Evolutionary conservation across 2,797 vertebrate genomes (phyloP).

Genomic region (Diglossa cyanea): DNA sequence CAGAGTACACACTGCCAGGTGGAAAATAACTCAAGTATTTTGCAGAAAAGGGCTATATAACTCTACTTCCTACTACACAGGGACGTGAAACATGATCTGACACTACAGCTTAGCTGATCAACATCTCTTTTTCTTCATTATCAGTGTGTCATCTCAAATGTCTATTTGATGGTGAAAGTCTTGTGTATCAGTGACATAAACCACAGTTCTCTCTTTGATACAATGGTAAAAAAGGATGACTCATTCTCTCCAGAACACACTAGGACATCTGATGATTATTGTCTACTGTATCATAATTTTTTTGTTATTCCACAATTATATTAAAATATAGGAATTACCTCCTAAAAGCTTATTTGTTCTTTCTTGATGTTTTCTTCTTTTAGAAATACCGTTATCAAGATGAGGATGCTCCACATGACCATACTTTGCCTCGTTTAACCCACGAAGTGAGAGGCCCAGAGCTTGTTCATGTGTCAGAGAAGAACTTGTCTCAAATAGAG

Average conservation of each 20-base stretch:
- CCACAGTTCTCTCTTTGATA: not conserved
- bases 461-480: conserved; percentile 94
- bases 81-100: not conserved
- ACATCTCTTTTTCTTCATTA: not conserved
- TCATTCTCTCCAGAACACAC: not conserved
- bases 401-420: conserved; percentile 89
- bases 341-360: not conserved
- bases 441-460: conserved; percentile 90
- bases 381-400: conserved; percentile 95
- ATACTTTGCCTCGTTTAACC: conserved; percentile 89
- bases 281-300: not conserved
- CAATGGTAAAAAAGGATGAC: not conserved
- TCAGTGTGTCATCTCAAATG: not conserved
- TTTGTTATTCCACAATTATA: not conserved
- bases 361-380: not conserved
- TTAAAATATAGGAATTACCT: not conserved
- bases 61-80: not conserved
- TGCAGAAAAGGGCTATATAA: not conserved
- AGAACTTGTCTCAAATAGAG: conserved; percentile 96
- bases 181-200: not conserved
- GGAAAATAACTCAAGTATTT: not conserved
- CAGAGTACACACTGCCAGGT: not conserved
- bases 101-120: not conserved
- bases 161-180: not conserved
- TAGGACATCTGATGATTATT: fast-evolving